Base-by-base conservation (phyloP, 64 coral and sea anemone genomes). In the Montipora foliosa region DNA sequence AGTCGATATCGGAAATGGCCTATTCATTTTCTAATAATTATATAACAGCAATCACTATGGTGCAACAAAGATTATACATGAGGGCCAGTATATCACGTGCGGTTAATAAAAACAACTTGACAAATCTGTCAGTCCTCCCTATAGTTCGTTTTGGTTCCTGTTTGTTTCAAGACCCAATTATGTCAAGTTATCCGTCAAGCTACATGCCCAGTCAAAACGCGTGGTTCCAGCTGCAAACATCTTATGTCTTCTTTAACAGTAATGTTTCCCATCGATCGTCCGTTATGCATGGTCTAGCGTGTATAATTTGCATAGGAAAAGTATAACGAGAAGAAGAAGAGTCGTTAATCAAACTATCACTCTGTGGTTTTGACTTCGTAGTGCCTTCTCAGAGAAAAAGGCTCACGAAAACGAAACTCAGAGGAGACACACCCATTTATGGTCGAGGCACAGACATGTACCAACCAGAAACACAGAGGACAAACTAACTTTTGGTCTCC, bases 291-390 rank as follows among this genome's bases (percentile, higher is more conserved):
- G 52, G 51, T 21, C 29, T 53, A 7, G 53, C 60, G 29, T 67
- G 2, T 83, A 16, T 64, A 83, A 83, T 83, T 83, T 83, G 80
- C 80, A 83, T 83, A 76, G 59, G 5, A 25, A 46, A n/a, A 11
- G 14, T 5, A 8, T 0, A 46, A 21, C 13, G 14, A 66, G 22
- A 67, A 5, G 29, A 61, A 12, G 25, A 44, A 37, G 13, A 67
- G 25, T 47, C 22, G 14, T 67, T 17, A 83, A 84, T 84, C 25
- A 84, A 64, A 45, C 3, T 13, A 47, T n/a, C 5, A 64, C 61
- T 84, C 8, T 15, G 4, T 6, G 80, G 20, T 44, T 47, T 67
- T 0, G 13, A 22, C 10, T 84, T 37, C 14, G 58, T 6, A 47
- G 7, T 58, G 67, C 16, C 25, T 66, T 82, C 55, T 64, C 44